Evolutionary conservation across 2,888 invertebrate genomes (phyloP), one percentile per base, ranked within the genome.

Genomic region (Cynaeus angustus): DNA sequence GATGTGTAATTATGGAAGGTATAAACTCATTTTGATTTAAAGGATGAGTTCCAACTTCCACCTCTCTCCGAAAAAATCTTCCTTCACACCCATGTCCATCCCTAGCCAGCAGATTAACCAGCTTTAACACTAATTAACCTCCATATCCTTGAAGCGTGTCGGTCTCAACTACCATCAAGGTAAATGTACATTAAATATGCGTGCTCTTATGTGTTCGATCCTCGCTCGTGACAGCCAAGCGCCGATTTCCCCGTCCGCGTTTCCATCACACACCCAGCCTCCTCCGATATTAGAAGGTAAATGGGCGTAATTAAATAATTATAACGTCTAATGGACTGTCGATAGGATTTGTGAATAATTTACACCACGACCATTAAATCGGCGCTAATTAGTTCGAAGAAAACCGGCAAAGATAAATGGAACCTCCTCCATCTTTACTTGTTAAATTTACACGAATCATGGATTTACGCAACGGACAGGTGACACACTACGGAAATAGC

Each of bases 401-500:
- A 64, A 41, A 9, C 53, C 16, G 37, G 14, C 33, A 28, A n/a
- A 30, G 16, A 13, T 13, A 37, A n/a, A n/a, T n/a, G 3, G 13
- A 8, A n/a, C 59, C 53, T 26, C 26, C 28, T 46, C 62, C 50
- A 10, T 26, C 10, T 6, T 61, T 28, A 5, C 28, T 37, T 26
- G 41, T 41, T 41, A 50, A 61, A 37, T 61, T 61, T 48, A 61
- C 48, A 33, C 50, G 38, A 59, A 46, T 45, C 45, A 10, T 8
- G 59, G 46, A 48, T 48, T 61, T 61, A 61, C 38, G 59, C 59
- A 59, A 59, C 59, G 50, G 59, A 50, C 61, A 61, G 64, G 64
- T 64, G 64, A 64, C 33, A 55, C 43, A 70, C 56, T 66, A 75
- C 77, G 79, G 76, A 79, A 80, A 78, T 78, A 75, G 74, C 70